phyloP scores from a whole-genome alignment of 2,888 invertebrate genomes.

The Eilema depressum region DNA sequence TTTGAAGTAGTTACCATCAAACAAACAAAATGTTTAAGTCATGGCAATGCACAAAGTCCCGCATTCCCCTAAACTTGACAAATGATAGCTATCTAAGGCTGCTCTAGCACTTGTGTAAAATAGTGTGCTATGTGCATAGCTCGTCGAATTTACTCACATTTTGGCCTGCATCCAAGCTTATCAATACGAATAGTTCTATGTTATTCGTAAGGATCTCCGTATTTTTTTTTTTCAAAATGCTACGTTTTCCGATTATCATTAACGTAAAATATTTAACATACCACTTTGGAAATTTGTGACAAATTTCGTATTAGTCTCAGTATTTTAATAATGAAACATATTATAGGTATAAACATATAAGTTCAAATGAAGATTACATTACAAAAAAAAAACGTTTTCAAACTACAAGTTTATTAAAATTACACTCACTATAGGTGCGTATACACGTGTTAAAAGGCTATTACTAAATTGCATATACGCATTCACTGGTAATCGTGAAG shows the following conservation, averaged over 20 bases:
- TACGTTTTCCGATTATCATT: too few relatives aligned
- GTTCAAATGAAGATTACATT: too few relatives aligned
- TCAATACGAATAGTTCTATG: slow-evolving; percentile 3
- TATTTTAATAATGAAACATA: too few relatives aligned
- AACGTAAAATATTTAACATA: too few relatives aligned
- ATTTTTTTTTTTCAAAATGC: too few relatives aligned
- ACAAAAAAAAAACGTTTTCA: too few relatives aligned
- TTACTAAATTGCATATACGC: slow-evolving; percentile 17
- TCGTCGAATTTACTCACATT: slow-evolving; percentile 12
- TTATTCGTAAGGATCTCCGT: not conserved
- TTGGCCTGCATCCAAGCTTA: slow-evolving; percentile 17
- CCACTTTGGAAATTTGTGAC: too few relatives aligned
- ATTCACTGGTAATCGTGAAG: slow-evolving; percentile 32
- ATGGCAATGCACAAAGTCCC: not conserved
- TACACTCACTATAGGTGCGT: not conserved
- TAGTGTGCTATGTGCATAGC: not conserved
- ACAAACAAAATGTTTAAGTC: too few relatives aligned
- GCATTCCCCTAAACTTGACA: not conserved
- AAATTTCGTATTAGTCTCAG: too few relatives aligned
- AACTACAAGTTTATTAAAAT: too few relatives aligned
- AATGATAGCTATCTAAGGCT: not conserved
- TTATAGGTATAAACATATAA: too few relatives aligned
- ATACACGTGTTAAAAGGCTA: not conserved
- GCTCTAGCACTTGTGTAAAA: not conserved
- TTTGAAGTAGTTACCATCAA: too few relatives aligned